Conservation (phyloP, 2,888 invertebrate genomes). For the Drosophila nigricruria region DNA sequence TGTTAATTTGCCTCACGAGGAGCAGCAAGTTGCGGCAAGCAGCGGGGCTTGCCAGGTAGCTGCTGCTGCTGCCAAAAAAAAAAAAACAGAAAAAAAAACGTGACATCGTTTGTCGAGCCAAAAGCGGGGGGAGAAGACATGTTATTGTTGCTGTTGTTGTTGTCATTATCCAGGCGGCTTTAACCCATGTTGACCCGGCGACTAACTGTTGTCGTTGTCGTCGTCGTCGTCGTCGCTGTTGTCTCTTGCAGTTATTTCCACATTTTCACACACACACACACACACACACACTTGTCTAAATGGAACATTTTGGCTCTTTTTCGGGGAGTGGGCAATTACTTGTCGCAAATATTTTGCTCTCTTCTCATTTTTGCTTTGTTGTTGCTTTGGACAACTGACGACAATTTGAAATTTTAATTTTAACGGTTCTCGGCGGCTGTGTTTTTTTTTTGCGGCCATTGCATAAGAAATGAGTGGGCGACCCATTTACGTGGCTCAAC, state of each 20-base stretch:
- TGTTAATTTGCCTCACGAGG: slow-evolving; percentile 61
- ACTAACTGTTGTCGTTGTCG: slow-evolving; percentile 52
- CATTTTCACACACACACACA: slow-evolving; percentile 42
- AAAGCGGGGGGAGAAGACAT: slow-evolving; percentile 16
- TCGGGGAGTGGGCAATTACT: slow-evolving; percentile 43
- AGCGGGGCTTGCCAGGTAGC: slow-evolving; percentile 6
- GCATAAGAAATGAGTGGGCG: slow-evolving; percentile 28
- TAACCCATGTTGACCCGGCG: slow-evolving; percentile 69
- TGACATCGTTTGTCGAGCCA: slow-evolving; percentile 39
- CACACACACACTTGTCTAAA: slow-evolving; percentile 31
- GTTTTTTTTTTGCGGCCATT: slow-evolving; percentile 13
- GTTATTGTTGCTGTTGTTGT: slow-evolving; percentile 33
- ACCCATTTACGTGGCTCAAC: slow-evolving; percentile 21
- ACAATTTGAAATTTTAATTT: slow-evolving; percentile 51
- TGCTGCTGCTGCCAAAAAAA: slow-evolving; percentile 10
- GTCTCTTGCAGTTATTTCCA: slow-evolving; percentile 49
- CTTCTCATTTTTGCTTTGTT: slow-evolving; percentile 14
- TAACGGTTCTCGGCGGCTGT: slow-evolving; percentile 40
- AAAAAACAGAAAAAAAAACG: slow-evolving; percentile 42
- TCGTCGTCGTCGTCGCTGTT: neutral
- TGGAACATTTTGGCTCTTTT: slow-evolving; percentile 42
- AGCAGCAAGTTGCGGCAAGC: neutral
- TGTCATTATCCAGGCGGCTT: slow-evolving; percentile 65
- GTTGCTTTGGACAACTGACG: slow-evolving; percentile 16
- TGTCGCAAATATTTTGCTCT: slow-evolving; percentile 21